Evolutionary conservation across 2,113 vertebrate genomes (phyloP).

Genomic region (Irena cyanogastra): DNA sequence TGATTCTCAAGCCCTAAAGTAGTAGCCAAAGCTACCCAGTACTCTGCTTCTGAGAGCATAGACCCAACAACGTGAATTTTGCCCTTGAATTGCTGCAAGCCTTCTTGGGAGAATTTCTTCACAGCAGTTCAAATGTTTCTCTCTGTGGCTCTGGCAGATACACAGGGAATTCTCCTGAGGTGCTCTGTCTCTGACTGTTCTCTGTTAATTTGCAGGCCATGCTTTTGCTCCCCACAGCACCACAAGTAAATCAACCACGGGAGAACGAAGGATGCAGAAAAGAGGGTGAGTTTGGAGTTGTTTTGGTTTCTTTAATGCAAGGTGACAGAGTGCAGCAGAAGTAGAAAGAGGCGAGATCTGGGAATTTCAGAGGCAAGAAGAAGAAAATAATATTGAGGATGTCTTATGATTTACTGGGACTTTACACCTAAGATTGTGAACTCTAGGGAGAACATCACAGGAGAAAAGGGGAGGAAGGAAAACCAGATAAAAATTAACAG

Average conservation of each 20-base stretch:
- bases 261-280: neutral
- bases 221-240: neutral
- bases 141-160: neutral
- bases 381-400: neutral
- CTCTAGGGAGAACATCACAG: neutral
- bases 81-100: neutral
- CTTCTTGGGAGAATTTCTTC: neutral
- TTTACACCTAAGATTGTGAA: neutral
- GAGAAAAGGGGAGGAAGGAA: neutral
- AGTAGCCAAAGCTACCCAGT: neutral
- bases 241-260: neutral
- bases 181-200: neutral
- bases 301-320: neutral
- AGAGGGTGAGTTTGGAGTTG: neutral
- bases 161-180: neutral
- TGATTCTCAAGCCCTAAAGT: neutral
- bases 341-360: neutral
- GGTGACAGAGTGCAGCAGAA: neutral
- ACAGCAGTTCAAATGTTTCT: neutral
- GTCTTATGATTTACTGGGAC: neutral
- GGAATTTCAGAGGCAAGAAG: neutral
- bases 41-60: neutral
- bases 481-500: neutral
- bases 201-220: neutral
- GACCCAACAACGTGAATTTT: neutral